phyloP scores from a whole-genome alignment of 2,113 vertebrate genomes.

The Marcusenius ussheri region DNA sequence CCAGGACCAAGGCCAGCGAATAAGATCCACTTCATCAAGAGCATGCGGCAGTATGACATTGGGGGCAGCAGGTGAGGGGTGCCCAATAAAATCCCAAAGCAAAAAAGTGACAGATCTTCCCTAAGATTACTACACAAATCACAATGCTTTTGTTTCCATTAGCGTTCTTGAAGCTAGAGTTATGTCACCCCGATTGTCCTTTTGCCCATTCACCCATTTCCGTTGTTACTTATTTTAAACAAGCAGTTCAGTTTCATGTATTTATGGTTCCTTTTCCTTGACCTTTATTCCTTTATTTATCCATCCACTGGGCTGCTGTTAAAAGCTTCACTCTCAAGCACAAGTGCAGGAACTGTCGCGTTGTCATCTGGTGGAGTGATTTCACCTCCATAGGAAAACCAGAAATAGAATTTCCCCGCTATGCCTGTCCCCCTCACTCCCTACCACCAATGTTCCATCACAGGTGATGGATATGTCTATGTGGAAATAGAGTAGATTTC shows the following conservation, averaged over 20 bases:
- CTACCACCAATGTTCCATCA: background rate
- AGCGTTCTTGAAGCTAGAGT: background rate
- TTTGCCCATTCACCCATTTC: background rate
- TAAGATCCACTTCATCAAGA: constrained; percentile 98
- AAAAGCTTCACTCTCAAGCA: background rate
- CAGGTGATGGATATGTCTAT: background rate
- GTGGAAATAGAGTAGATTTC: background rate
- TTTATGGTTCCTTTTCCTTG: background rate
- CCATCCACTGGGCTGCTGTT: background rate
- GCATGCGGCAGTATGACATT: constrained; percentile 94
- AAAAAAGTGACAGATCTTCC: background rate
- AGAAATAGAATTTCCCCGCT: background rate
- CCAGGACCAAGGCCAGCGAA: constrained; percentile 76
- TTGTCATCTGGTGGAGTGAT: background rate
- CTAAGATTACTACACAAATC: background rate
- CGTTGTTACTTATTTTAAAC: background rate
- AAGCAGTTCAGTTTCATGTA: background rate
- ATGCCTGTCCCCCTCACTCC: background rate
- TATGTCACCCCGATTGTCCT: background rate
- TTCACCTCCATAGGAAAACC: background rate
- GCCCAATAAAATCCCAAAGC: background rate
- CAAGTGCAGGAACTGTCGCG: background rate
- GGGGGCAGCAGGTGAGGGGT: constrained; percentile 76
- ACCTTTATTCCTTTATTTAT: background rate
- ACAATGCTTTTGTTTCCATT: background rate